These are phyloP conservation scores for Perdita meconis DNA, from an alignment of 2,888 invertebrate species.

Conservation along the genomic window DNA sequence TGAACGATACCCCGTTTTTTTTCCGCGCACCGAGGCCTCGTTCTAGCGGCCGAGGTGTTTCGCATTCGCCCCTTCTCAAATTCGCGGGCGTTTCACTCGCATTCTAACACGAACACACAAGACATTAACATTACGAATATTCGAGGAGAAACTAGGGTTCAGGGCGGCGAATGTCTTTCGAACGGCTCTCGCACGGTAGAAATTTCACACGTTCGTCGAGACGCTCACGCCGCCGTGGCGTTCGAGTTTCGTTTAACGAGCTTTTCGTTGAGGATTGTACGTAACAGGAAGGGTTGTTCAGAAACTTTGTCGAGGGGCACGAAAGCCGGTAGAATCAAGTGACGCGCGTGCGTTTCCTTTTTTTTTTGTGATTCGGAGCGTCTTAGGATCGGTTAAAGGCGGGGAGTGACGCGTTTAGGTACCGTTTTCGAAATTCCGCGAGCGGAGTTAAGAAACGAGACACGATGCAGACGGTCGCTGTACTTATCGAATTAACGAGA, in stretches of 20 bases:
- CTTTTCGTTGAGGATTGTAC: constrained; percentile 9
- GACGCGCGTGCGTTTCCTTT: no score
- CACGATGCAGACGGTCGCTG: constrained; percentile 74
- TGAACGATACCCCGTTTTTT: background rate
- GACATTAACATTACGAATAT: constrained; percentile 25
- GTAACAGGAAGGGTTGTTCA: constrained; percentile 10
- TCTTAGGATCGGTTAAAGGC: constrained; percentile 20
- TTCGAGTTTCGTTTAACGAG: constrained; percentile 17
- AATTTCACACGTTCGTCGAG: constrained; percentile 19
- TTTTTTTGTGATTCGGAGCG: constrained; percentile 35
- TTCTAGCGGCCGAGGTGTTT: constrained; percentile 76
- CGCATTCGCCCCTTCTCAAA: constrained; percentile 8
- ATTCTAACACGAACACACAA: constrained; percentile 11
- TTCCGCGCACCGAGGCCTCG: constrained; percentile 73
- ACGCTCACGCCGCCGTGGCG: constrained; percentile 12
- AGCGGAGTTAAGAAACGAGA: constrained; percentile 13
- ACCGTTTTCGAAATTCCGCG: background rate
- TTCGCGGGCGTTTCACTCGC: constrained; percentile 44
- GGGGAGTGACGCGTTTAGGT: background rate
- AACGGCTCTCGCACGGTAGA: constrained; percentile 35
- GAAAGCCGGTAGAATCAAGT: no score
- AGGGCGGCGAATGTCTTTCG: constrained; percentile 21
- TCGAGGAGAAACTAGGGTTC: constrained; percentile 37
- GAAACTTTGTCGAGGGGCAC: background rate
- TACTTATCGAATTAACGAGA: constrained; percentile 76